Evolutionary conservation across 2,888 invertebrate genomes (phyloP).

Genomic region (Stegana nigrithorax): DNA sequence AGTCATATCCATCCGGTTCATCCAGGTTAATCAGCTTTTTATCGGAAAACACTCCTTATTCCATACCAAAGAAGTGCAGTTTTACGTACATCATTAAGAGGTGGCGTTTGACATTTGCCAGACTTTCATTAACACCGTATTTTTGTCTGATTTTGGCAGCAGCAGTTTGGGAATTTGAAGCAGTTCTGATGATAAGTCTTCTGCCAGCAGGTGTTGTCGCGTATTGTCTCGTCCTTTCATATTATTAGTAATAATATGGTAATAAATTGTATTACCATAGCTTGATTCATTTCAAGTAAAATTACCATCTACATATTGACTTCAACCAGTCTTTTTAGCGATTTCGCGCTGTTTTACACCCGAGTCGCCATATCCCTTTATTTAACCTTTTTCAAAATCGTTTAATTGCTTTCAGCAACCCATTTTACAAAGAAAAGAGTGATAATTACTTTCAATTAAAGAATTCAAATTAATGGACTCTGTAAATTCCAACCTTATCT

Average conservation of each 20-base stretch:
- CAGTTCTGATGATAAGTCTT: not conserved
- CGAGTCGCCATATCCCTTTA: not conserved
- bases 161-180: not conserved
- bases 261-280: not conserved
- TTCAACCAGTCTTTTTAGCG: not conserved
- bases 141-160: not conserved
- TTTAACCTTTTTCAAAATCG: not conserved
- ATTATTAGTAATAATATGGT: no score
- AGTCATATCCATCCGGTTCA: no score
- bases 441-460: not conserved
- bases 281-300: not conserved
- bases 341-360: not conserved
- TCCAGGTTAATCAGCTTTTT: not conserved
- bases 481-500: no score
- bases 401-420: not conserved
- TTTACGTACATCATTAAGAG: not conserved
- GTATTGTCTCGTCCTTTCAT: not conserved
- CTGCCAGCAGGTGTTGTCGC: not conserved
- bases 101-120: not conserved
- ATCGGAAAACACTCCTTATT: not conserved
- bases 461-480: no score
- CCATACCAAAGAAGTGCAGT: not conserved
- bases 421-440: not conserved
- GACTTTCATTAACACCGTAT: not conserved
- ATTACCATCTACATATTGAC: not conserved